phyloP scores from a whole-genome alignment of 2,888 invertebrate species.

The Smittia aterrima region DNA sequence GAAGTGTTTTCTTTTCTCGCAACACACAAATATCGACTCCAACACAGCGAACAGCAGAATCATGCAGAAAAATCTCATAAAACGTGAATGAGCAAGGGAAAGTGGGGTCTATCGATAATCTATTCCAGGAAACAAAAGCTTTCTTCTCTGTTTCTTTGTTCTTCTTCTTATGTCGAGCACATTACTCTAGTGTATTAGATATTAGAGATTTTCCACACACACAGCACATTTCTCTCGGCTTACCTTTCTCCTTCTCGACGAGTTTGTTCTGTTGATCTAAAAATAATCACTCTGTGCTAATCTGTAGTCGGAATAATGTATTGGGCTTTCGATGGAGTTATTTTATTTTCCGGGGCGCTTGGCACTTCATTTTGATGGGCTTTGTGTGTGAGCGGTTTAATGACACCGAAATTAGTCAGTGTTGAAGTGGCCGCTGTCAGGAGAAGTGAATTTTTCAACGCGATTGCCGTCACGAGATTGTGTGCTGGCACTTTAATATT shows the following conservation, averaged over 20 bases:
- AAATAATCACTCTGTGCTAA: conserved; percentile 41
- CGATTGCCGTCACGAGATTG: neutral
- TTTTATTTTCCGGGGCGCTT: neutral
- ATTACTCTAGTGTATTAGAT: conserved; percentile 33
- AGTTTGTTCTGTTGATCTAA: conserved; percentile 26
- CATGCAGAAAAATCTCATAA: conserved; percentile 6
- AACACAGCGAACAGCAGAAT: neutral
- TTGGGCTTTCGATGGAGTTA: conserved; percentile 2
- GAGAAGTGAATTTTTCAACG: neutral
- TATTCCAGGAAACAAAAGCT: conserved; percentile 1
- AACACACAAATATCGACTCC: neutral
- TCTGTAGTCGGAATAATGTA: conserved; percentile 38
- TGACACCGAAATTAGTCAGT: neutral
- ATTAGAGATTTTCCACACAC: conserved; percentile 23
- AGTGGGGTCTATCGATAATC: conserved; percentile 2
- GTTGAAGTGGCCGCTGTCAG: neutral
- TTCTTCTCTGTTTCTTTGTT: neutral
- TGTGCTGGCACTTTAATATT: neutral
- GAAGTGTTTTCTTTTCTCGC: neutral
- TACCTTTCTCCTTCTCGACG: neutral
- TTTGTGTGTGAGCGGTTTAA: neutral
- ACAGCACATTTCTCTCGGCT: neutral
- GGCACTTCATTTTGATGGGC: neutral
- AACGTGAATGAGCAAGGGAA: conserved; percentile 14
- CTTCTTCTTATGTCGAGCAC: neutral